A percentile compares a stretch with the other conserved stretches of the same genome.
These are phyloP conservation scores for Musca vetustissima DNA, from an alignment of 1,140 invertebrate species.

Conservation along the genomic window DNA sequence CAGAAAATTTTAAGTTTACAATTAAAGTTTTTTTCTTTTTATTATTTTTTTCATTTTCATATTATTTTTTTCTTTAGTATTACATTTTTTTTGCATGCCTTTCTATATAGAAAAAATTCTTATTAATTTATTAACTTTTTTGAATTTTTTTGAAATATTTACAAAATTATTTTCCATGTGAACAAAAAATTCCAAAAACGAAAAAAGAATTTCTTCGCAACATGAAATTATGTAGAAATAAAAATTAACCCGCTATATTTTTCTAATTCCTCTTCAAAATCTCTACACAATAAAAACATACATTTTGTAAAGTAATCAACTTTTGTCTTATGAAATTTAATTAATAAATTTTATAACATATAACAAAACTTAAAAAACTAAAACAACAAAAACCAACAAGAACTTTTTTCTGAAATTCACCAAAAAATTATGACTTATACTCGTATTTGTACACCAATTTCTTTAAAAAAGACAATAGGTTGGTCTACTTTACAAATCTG, in stretches of 20 bases:
- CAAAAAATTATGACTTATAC: conserved; percentile 47
- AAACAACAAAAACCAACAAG: conserved; percentile 10
- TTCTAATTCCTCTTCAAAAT: too few species aligned
- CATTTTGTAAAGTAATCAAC: not conserved
- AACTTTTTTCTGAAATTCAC: conserved; percentile 13
- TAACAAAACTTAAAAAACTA: not conserved
- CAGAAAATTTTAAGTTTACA: not conserved
- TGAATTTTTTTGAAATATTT: too few species aligned
- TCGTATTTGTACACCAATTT: conserved; percentile 52
- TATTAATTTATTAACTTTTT: too few species aligned
- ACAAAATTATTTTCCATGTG: too few species aligned
- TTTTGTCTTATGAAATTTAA: conserved; percentile 19
- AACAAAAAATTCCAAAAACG: too few species aligned
- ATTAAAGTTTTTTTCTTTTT: not conserved
- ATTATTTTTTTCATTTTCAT: not conserved
- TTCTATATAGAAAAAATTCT: too few species aligned
- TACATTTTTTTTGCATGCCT: not conserved
- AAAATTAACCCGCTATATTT: too few species aligned
- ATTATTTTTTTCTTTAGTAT: not conserved
- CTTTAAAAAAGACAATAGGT: not conserved
- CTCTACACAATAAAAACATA: not conserved
- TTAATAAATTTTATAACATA: conserved; percentile 17
- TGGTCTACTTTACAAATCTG: not conserved
- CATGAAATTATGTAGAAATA: too few species aligned
- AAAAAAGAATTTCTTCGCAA: not conserved